A percentile compares a stretch with the other conserved stretches of the same genome.
These are phyloP conservation scores for Lethenteron reissneri DNA, from an alignment of 2,113 vertebrate species.

Conservation along the genomic window DNA sequence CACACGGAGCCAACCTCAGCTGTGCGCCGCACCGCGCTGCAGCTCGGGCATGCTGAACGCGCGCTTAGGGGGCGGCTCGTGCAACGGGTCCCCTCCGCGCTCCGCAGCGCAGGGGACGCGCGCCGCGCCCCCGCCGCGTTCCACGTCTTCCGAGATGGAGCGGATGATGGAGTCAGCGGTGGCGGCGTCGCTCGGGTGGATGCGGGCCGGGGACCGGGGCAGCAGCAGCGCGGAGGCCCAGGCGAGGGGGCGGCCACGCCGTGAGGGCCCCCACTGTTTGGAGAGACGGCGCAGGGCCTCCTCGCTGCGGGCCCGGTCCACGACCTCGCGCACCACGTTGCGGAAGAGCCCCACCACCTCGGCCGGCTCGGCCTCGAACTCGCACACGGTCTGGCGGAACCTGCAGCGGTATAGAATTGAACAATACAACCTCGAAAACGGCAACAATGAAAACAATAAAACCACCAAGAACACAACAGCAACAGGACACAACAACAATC, in stretches of 20 bases:
- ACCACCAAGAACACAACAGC: no score
- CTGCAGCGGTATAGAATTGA: constrained; percentile 20
- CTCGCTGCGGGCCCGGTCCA: constrained; percentile 54
- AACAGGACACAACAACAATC: no score
- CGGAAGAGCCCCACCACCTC: constrained; percentile 63
- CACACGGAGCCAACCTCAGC: no score
- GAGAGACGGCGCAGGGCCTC: constrained; percentile 45
- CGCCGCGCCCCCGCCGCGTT: constrained; percentile 21
- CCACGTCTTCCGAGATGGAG: constrained; percentile 77
- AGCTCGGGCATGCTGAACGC: background rate
- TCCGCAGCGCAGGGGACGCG: background rate
- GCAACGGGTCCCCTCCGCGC: background rate
- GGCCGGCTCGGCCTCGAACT: constrained; percentile 55
- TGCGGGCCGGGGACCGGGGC: background rate
- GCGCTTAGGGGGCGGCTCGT: background rate
- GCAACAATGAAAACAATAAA: no score
- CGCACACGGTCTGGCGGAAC: constrained; percentile 51
- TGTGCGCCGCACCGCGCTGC: background rate
- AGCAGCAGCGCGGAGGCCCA: background rate
- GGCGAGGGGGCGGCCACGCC: background rate
- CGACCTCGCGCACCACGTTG: constrained; percentile 44
- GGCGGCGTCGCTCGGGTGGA: no score
- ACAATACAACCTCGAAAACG: no score
- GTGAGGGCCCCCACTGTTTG: constrained; percentile 34
- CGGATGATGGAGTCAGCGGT: constrained; percentile 25